Percentiles rank a stretch among this genome's conserved stretches.
Evolutionary conservation across 2,113 vertebrate genomes (phyloP).

Genomic region (Hystrix cristata): DNA sequence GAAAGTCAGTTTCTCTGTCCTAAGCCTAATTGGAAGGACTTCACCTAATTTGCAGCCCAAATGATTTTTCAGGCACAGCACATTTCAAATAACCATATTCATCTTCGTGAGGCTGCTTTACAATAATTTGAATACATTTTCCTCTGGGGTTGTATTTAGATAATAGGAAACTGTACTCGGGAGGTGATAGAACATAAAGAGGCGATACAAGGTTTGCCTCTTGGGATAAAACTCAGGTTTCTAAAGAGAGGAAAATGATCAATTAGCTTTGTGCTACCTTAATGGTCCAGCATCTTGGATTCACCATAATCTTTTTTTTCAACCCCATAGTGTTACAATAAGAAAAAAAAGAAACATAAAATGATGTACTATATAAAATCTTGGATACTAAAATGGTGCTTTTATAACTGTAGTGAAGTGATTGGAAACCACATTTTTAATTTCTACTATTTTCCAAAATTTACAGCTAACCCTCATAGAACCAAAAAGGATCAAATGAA

Average conservation of each 20-base stretch:
- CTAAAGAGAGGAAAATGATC: slow-evolving; percentile 55
- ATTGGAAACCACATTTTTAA: slow-evolving; percentile 15
- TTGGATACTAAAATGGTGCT: background rate
- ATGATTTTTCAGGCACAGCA: slow-evolving; percentile 26
- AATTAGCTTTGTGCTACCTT: slow-evolving; percentile 43
- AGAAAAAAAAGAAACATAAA: background rate
- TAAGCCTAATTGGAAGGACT: slow-evolving; percentile 15
- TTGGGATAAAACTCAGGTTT: slow-evolving; percentile 44
- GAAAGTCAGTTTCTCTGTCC: slow-evolving; percentile 34
- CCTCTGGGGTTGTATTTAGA: slow-evolving; percentile 58
- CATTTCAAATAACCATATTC: background rate
- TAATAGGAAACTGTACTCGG: slow-evolving; percentile 14
- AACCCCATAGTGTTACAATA: background rate
- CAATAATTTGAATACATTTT: slow-evolving; percentile 53
- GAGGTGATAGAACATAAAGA: slow-evolving; percentile 1
- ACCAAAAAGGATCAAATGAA: background rate
- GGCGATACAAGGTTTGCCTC: background rate
- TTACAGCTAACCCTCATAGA: background rate
- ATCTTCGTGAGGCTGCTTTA: slow-evolving; percentile 48
- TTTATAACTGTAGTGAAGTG: slow-evolving; percentile 53
- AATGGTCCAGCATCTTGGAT: slow-evolving; percentile 73
- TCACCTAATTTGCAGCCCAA: slow-evolving; percentile 23
- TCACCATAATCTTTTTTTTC: slow-evolving; percentile 26
- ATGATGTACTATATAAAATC: background rate
- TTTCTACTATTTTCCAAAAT: slow-evolving; percentile 33